Conservation (phyloP, 2,113 vertebrate species). For the Spheniscus mendiculus region DNA sequence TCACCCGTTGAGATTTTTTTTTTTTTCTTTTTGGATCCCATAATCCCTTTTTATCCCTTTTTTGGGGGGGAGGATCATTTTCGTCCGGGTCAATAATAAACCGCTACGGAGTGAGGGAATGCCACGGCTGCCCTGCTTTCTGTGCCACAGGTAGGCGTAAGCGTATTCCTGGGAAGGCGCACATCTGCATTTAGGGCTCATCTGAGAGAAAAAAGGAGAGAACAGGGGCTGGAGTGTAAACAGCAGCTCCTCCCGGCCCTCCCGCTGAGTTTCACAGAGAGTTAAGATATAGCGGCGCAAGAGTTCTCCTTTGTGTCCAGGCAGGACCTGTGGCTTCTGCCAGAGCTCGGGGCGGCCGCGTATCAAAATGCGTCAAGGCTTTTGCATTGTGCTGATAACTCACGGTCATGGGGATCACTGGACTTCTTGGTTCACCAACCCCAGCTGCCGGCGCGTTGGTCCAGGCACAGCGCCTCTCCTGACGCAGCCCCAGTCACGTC, state of each 20-base stretch:
- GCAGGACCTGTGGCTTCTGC: neutral
- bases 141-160: neutral
- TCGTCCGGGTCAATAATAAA: neutral
- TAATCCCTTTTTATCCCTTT: neutral
- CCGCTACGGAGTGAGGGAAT: fast-evolving
- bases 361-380: neutral
- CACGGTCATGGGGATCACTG: constrained; percentile 75
- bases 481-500: neutral
- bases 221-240: neutral
- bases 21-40: neutral
- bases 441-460: constrained; percentile 44
- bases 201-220: neutral
- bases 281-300: neutral
- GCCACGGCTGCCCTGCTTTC: neutral
- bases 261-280: neutral
- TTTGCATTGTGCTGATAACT: constrained; percentile 62
- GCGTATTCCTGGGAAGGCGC: neutral
- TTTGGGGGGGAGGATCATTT: neutral
- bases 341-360: neutral
- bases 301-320: neutral
- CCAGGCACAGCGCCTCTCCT: neutral
- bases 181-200: neutral
- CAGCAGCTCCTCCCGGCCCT: neutral
- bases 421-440: constrained; percentile 73
- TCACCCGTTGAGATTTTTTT: neutral